Conservation (phyloP, 2,113 vertebrate species). For the Lepisosteus osseus region DNA sequence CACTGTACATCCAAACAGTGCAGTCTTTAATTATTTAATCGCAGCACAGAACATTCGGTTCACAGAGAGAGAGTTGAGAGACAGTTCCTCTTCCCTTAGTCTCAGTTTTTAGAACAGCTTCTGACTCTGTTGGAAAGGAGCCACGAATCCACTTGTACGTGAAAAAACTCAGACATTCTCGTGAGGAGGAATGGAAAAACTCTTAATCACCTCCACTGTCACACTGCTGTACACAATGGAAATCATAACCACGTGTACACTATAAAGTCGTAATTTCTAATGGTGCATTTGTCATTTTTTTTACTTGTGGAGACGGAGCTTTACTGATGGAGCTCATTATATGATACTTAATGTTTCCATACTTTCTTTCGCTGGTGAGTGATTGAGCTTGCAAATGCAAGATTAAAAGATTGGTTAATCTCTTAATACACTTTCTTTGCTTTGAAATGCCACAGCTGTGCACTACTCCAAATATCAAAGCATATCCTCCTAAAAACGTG, state of each 20-base stretch:
- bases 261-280: slow-evolving; percentile 23
- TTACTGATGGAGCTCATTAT: not conserved
- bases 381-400: too few relatives aligned
- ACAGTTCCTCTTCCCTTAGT: not conserved
- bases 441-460: too few relatives aligned
- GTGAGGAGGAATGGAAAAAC: slow-evolving; percentile 36
- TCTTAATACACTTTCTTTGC: too few relatives aligned
- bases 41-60: not conserved
- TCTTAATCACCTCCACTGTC: slow-evolving; percentile 5
- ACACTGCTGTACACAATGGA: slow-evolving; percentile 14
- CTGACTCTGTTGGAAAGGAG: slow-evolving; percentile 34
- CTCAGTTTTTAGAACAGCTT: not conserved
- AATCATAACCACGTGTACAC: slow-evolving; percentile 13
- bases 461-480: too few relatives aligned
- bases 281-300: not conserved
- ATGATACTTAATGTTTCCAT: not conserved
- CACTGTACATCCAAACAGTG: not conserved
- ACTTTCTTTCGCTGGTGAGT: not conserved
- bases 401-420: too few relatives aligned
- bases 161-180: slow-evolving; percentile 33
- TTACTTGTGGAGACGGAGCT: not conserved
- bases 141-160: slow-evolving; percentile 31
- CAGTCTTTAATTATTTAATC: not conserved
- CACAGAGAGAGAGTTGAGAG: not conserved
- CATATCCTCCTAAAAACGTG: too few relatives aligned